A percentile compares a stretch with the other conserved stretches of the same genome.
Conservation (phyloP, 2,888 invertebrate species). For the Salticus scenicus region DNA sequence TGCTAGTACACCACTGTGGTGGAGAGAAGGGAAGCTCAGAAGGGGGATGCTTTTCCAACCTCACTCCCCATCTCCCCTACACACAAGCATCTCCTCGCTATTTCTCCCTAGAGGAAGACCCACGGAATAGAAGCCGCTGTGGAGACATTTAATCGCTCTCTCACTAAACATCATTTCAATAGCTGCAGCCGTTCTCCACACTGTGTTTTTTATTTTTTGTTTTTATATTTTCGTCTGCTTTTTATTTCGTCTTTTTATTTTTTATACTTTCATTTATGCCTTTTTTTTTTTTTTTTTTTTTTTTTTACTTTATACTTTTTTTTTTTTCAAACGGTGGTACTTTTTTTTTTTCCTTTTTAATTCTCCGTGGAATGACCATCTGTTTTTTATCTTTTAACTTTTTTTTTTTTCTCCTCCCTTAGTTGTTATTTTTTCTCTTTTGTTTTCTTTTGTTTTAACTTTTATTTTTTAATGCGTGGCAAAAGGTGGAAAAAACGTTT, state of each 20-base stretch:
- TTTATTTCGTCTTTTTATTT: conserved; percentile 32
- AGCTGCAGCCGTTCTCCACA: conserved; percentile 57
- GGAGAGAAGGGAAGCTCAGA: not conserved
- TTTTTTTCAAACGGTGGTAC: no score
- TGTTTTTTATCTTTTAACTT: conserved; percentile 39
- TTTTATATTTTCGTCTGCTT: conserved; percentile 24
- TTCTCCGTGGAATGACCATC: conserved; percentile 66
- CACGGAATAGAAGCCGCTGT: conserved; percentile 52
- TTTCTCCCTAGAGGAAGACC: conserved; percentile 59
- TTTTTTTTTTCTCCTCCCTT: no score
- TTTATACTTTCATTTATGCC: conserved; percentile 55
- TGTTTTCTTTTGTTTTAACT: no score
- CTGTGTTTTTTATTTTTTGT: conserved; percentile 42
- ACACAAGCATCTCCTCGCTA: conserved; percentile 19
- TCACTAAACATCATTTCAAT: conserved; percentile 70
- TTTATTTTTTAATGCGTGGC: not conserved
- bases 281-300: not conserved
- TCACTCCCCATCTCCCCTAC: not conserved
- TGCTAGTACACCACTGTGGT: conserved; percentile 46
- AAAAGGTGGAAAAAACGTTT: conserved; percentile 19
- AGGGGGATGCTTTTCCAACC: conserved; percentile 1
- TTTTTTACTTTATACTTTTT: not conserved
- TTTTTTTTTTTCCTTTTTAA: conserved; percentile 21
- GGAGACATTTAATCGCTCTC: conserved; percentile 68
- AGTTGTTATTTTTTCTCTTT: no score